Percentiles rank a stretch among this genome's conserved stretches.
Evolutionary conservation across 2,888 invertebrate species (phyloP).

Genomic region (Drosophila falleni): DNA sequence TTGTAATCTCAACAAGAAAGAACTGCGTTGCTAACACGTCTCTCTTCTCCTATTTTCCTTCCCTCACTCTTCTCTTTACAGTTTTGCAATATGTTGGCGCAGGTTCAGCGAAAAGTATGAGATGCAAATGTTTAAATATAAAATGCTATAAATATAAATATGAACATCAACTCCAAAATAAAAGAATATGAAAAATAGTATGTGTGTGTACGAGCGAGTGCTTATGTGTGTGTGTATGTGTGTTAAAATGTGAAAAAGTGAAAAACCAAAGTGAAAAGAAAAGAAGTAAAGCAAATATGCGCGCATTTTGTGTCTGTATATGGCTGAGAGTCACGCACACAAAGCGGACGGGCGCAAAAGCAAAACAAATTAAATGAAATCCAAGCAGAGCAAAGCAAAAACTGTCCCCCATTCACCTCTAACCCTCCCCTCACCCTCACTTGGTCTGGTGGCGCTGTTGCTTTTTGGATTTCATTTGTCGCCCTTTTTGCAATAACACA

Average conservation of each 20-base stretch:
- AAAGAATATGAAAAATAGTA: slow-evolving; percentile 29
- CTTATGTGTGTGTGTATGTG: slow-evolving; percentile 27
- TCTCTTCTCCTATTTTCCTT: slow-evolving; percentile 41
- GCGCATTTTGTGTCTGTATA: slow-evolving; percentile 80
- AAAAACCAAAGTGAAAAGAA: slow-evolving; percentile 56
- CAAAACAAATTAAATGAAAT: slow-evolving; percentile 67
- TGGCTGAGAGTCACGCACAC: slow-evolving; percentile 60
- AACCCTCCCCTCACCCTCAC: neutral
- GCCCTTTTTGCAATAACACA: slow-evolving; percentile 58
- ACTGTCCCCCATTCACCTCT: slow-evolving; percentile 12
- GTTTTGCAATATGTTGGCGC: slow-evolving; percentile 77
- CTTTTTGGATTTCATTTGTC: slow-evolving; percentile 74
- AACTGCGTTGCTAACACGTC: slow-evolving; percentile 40
- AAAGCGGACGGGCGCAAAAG: slow-evolving; percentile 25
- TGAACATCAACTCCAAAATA: slow-evolving; percentile 56
- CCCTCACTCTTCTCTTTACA: slow-evolving; percentile 55
- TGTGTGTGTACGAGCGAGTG: slow-evolving; percentile 27
- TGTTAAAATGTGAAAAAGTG: slow-evolving; percentile 52
- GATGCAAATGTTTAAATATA: slow-evolving; percentile 57
- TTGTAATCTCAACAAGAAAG: slow-evolving; percentile 25
- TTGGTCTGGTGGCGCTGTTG: slow-evolving; percentile 64
- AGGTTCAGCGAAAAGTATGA: slow-evolving; percentile 73
- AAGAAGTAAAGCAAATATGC: slow-evolving; percentile 71
- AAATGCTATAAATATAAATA: slow-evolving; percentile 62
- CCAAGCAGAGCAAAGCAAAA: slow-evolving; percentile 65